phyloP scores from a whole-genome alignment of 2,888 invertebrate species.

The Caenorhabditis sp. region DNA sequence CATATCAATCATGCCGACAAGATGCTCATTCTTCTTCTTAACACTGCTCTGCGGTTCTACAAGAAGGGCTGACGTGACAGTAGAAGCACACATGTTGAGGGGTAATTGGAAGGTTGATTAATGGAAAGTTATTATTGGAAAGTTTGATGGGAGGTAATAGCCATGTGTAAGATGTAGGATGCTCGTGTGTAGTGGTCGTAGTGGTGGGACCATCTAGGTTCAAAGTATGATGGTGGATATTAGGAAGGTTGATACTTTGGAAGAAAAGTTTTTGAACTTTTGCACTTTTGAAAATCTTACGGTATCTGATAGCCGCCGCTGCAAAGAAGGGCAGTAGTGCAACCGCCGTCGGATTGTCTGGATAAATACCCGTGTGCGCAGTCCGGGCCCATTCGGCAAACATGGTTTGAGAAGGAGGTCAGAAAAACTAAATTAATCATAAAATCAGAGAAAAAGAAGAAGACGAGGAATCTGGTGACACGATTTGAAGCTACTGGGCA shows the following conservation, averaged over 20 bases:
- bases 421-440: constrained; percentile 51
- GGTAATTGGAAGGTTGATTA: constrained; percentile 41
- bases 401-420: constrained; percentile 52
- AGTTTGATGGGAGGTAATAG: background rate
- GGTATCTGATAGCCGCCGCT: constrained; percentile 63
- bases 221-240: background rate
- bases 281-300: background rate
- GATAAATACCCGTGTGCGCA: constrained; percentile 66
- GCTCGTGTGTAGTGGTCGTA: no score
- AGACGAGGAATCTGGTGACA: constrained; percentile 31
- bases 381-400: constrained; percentile 73
- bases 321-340: constrained; percentile 69
- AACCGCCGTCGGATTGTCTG: constrained; percentile 63
- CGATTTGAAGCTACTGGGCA: constrained; percentile 39
- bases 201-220: background rate
- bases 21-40: constrained; percentile 21
- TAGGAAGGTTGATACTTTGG: background rate
- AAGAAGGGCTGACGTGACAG: background rate
- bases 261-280: no score
- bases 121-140: constrained; percentile 31
- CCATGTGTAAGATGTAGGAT: background rate
- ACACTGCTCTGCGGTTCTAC: constrained; percentile 21
- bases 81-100: constrained; percentile 35
- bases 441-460: constrained; percentile 16
- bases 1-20: constrained; percentile 66